Percentiles rank a stretch among this genome's conserved stretches.
phyloP scores from a whole-genome alignment of 2,113 vertebrate genomes.

The Lontra canadensis region DNA sequence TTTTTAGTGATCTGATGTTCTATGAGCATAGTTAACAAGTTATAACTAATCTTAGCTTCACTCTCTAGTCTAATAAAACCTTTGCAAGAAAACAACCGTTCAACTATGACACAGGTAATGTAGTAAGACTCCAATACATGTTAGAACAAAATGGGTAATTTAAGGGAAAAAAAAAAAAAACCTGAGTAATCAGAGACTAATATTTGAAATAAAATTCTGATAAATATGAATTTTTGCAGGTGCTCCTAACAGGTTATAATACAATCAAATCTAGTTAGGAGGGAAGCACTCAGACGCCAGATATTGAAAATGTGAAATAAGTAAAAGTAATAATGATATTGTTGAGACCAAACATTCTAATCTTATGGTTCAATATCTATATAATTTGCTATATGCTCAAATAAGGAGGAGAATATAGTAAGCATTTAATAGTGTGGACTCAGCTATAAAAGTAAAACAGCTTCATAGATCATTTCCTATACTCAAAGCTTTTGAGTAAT shows the following conservation, averaged over 20 bases:
- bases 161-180: not conserved
- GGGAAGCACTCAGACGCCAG: not conserved
- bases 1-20: not conserved
- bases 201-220: conserved; percentile 43
- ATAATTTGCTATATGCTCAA: conserved; percentile 10
- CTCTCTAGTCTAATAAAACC: not conserved
- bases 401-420: not conserved
- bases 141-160: conserved; percentile 7
- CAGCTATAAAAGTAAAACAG: conserved; percentile 13
- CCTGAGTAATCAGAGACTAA: not conserved
- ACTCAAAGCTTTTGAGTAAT: not conserved
- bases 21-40: not conserved
- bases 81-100: not conserved
- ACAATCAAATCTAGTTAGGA: not conserved
- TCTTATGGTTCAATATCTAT: not conserved
- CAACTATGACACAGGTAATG: not conserved
- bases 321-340: not conserved
- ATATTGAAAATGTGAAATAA: conserved; percentile 41
- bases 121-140: not conserved
- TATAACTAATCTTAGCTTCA: not conserved
- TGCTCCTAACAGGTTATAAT: not conserved
- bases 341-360: not conserved
- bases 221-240: conserved; percentile 18
- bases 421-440: not conserved
- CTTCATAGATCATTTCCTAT: not conserved